Conservation (phyloP, 2,888 invertebrate genomes). For the Lycocerus yunnanus region DNA sequence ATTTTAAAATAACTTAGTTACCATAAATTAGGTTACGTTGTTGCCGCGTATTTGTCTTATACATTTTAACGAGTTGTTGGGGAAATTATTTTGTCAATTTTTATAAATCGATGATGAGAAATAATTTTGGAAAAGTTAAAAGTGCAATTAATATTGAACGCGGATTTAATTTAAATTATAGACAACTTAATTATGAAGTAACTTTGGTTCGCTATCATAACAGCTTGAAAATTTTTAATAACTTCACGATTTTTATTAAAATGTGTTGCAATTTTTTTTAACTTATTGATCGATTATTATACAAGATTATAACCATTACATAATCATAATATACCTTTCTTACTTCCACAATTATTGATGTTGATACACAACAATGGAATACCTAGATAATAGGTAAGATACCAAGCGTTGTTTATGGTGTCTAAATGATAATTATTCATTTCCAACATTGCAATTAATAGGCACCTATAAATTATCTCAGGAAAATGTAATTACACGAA, state of each 20-base stretch:
- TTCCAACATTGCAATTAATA: background rate
- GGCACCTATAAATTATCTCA: background rate
- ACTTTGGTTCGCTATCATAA: constrained; percentile 2
- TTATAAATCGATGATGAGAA: background rate
- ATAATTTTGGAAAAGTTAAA: background rate
- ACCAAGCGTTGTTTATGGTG: constrained; percentile 21
- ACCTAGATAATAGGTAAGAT: constrained; percentile 25
- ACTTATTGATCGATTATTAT: background rate
- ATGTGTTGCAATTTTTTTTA: background rate
- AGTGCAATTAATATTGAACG: background rate
- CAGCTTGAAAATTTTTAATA: constrained; percentile 3
- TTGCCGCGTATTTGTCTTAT: background rate
- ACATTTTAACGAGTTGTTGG: background rate
- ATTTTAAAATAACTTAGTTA: constrained; percentile 6
- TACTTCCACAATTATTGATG: constrained; percentile 19
- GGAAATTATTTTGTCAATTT: background rate
- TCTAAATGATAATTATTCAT: constrained; percentile 6
- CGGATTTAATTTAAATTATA: background rate
- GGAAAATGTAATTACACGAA: background rate
- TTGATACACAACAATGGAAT: constrained; percentile 18
- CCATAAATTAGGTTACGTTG: background rate
- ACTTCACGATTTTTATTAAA: constrained; percentile 8
- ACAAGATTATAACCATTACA: background rate
- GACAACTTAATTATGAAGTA: background rate
- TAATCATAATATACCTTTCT: constrained; percentile 27